Conservation (phyloP, 2,113 vertebrate genomes). For the Xiphophorus hellerii region DNA sequence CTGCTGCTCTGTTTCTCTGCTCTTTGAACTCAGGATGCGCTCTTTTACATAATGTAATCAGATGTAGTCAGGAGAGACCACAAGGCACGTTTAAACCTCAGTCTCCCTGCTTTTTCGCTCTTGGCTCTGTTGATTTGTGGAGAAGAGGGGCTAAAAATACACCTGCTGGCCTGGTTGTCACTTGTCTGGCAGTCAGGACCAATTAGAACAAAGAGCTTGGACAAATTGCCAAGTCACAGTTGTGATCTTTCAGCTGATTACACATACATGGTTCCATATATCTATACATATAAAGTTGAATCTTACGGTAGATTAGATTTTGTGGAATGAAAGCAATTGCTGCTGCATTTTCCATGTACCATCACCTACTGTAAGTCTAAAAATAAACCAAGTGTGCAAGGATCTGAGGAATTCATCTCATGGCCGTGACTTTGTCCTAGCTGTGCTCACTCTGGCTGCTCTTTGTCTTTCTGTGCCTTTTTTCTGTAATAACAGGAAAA, state of each 20-base stretch:
- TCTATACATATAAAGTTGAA: not conserved
- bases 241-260: constrained; percentile 46
- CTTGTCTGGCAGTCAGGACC: constrained; percentile 59
- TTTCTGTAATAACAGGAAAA: not conserved
- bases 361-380: constrained; percentile 34
- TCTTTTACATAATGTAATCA: constrained; percentile 70
- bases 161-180: constrained; percentile 55
- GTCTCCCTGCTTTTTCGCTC: constrained; percentile 7
- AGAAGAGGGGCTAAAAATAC: constrained; percentile 65
- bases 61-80: constrained; percentile 60
- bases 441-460: not conserved
- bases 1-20: constrained; percentile 31
- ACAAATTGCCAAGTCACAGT: constrained; percentile 55
- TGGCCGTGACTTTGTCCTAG: constrained; percentile 18
- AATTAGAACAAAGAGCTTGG: constrained; percentile 53
- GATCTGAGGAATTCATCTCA: constrained; percentile 26
- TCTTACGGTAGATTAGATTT: constrained; percentile 28
- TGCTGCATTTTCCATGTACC: constrained; percentile 16
- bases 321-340: constrained; percentile 13
- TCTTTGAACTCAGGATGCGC: constrained; percentile 72
- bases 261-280: constrained; percentile 1
- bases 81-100: constrained; percentile 62
- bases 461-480: constrained; percentile 12
- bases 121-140: constrained; percentile 52
- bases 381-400: constrained; percentile 36